Base-by-base conservation (phyloP, 2,888 invertebrate genomes). In the Cephus spinipes region DNA sequence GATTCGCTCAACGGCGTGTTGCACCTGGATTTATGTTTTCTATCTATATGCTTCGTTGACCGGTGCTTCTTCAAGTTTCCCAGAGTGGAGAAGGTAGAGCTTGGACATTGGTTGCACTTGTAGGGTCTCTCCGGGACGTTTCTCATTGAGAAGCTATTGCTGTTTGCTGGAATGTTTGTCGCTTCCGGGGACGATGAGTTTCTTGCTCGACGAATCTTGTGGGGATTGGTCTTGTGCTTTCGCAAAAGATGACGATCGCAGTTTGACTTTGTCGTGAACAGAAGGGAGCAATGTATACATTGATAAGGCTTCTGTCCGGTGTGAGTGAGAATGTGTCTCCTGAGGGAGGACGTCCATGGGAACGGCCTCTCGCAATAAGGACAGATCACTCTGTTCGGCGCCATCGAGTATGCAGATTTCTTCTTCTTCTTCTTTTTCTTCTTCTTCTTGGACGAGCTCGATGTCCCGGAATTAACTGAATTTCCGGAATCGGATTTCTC, bases 271-370 rank as follows among this genome's bases (percentile, higher is more conserved):
- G 98, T 99, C 68, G 98, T 99, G 91, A 99, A 99, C 1, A 98
- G 94, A 12, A 98, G 93, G 0, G 97, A 96, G 90, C 99, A 99
- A 88, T 97, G 96, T 0, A 97, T 96, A 91, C 99, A 99, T 89
- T 98, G 97, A 93, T 96, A 99, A 0, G 99, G 99, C 89, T 99
- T 99, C 90, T 98, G 98, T 2, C 97, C 98, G 0, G 98, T 99
- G 91, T 99, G 99, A 0, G 99, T 99, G 11, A 98, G 92, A 68
- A 99, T 96, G 91, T 99, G 99, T 12, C 99, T 94, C n/a, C 98
- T 95, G 35, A 99, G 93, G 0, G 98, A 98, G 36, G 98, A 98
- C 0, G 97, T 97, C 99, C 99, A 99, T 0, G 99, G 98, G 92
- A 99, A 99, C 90, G 97, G 97, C 69, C 98, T 94, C 86, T 96